A percentile compares a stretch with the other conserved stretches of the same genome.
phyloP scores from a whole-genome alignment of 2,113 vertebrate species.

The Azemiops feae region DNA sequence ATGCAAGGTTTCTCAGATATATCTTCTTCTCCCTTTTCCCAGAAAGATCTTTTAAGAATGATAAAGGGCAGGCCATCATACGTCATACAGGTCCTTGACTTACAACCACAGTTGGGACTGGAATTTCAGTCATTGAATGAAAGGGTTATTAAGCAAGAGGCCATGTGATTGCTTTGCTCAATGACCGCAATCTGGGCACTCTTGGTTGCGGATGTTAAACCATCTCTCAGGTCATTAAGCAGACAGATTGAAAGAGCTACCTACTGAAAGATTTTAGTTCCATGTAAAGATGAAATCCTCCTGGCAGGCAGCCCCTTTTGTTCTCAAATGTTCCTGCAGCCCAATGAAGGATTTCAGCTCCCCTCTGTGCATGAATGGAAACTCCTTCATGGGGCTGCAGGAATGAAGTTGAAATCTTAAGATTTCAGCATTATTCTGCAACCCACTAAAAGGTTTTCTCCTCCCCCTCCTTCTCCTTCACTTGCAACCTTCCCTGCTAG shows the following conservation, averaged over 20 bases:
- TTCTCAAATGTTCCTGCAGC: background rate
- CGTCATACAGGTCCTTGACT: background rate
- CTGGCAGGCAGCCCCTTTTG: background rate
- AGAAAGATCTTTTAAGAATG: background rate
- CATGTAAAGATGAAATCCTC: background rate
- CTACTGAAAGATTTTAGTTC: background rate
- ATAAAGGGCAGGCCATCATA: background rate
- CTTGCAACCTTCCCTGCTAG: background rate
- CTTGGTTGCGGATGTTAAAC: background rate
- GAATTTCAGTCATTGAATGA: background rate
- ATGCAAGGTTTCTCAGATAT: background rate
- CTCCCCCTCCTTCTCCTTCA: background rate
- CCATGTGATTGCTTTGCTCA: background rate
- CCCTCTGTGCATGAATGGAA: background rate
- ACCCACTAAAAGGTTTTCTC: background rate
- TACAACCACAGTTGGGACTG: background rate
- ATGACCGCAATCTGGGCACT: background rate
- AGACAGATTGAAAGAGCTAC: background rate
- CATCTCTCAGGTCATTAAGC: background rate
- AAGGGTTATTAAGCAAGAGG: background rate
- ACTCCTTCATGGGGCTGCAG: background rate
- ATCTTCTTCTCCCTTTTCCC: background rate
- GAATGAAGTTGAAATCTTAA: background rate
- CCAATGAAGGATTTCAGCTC: background rate
- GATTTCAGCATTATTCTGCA: background rate